Conservation (phyloP, 2,113 vertebrate genomes). For the Phylloscopus trochilus region DNA sequence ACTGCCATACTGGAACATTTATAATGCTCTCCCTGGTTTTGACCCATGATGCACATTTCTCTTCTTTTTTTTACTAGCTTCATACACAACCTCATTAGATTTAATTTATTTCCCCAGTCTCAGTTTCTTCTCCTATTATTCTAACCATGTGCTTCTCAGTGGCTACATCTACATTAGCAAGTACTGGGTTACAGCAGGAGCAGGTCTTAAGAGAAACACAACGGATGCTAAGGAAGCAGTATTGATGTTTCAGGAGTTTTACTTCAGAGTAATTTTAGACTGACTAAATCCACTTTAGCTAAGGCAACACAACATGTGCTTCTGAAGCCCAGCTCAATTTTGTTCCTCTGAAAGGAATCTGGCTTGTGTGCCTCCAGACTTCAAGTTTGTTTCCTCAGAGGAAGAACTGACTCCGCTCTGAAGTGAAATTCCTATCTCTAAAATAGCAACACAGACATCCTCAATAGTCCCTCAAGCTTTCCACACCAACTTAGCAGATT, state of each 20-base stretch:
- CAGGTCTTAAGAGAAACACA: not conserved
- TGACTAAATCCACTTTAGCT: not conserved
- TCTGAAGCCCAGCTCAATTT: not conserved
- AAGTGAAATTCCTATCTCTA: not conserved
- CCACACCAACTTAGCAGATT: not conserved
- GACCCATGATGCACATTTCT: not conserved
- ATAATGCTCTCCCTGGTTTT: not conserved
- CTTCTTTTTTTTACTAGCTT: not conserved
- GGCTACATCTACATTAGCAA: not conserved
- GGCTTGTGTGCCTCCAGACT: not conserved
- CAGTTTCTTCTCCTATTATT: not conserved
- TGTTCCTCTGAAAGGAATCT: not conserved
- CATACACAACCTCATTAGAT: not conserved
- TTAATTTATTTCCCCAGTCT: not conserved
- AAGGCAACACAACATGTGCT: not conserved
- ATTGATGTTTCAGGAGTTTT: not conserved
- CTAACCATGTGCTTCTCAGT: not conserved
- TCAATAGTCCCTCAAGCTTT: not conserved
- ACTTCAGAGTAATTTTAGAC: not conserved
- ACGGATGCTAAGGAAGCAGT: not conserved
- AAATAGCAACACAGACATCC: not conserved
- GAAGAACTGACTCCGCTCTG: not conserved
- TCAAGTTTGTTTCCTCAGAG: not conserved
- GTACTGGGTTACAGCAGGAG: not conserved
- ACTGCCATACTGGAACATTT: not conserved